Percentiles rank a stretch among this genome's conserved stretches.
phyloP scores from a whole-genome alignment of 2,888 invertebrate species.

The Crematogaster levior region DNA sequence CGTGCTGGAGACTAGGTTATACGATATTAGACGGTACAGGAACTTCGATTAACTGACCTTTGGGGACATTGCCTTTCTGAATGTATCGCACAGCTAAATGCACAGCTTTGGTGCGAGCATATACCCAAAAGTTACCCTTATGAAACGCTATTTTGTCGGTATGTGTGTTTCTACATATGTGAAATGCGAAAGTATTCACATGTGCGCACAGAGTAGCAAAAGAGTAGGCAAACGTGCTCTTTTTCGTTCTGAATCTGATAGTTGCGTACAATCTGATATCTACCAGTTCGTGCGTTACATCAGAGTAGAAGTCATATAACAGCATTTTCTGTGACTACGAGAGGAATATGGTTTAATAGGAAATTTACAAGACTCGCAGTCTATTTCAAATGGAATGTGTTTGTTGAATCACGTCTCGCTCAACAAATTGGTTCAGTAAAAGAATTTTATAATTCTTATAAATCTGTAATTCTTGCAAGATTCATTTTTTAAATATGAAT shows the following conservation, averaged over 20 bases:
- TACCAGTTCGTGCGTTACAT: background rate
- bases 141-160: conserved; percentile 15
- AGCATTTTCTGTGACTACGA: background rate
- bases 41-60: conserved; percentile 73
- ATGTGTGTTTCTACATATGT: background rate
- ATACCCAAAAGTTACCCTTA: conserved; percentile 61
- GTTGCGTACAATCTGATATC: conserved; percentile 5
- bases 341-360: conserved; percentile 3
- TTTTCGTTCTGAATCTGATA: conserved; percentile 15
- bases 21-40: conserved; percentile 64
- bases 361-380: conserved; percentile 4
- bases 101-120: conserved; percentile 38
- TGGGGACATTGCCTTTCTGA: conserved; percentile 32
- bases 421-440: background rate
- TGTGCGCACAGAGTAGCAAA: background rate
- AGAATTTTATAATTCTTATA: background rate
- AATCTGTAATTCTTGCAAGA: background rate
- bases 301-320: background rate
- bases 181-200: background rate
- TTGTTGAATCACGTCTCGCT: background rate
- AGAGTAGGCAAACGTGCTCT: background rate
- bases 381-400: conserved; percentile 4
- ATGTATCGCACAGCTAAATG: conserved; percentile 56
- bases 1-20: conserved; percentile 58
- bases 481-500: background rate